A percentile compares a stretch with the other conserved stretches of the same genome.
phyloP scores from a whole-genome alignment of 2,888 invertebrate genomes.

The Dasysyrphus tricinctus region DNA sequence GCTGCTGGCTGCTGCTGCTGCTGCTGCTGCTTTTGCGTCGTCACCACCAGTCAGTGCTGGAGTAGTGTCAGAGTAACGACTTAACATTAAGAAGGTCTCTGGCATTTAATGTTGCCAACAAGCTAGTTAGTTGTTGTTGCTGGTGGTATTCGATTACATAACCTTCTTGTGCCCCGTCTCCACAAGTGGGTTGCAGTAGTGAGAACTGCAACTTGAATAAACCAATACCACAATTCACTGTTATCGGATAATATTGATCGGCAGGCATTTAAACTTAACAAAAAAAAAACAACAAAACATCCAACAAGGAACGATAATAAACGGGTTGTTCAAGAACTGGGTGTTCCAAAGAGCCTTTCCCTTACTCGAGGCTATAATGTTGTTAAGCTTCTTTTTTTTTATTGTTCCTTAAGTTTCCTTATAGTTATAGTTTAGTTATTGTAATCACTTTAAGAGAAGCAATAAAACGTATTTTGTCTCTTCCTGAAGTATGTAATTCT shows the following conservation, averaged over 20 bases:
- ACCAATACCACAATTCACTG: slow-evolving; percentile 73
- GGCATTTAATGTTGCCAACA: slow-evolving; percentile 67
- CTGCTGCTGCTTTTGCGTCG: slow-evolving; percentile 3
- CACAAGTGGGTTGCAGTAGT: slow-evolving; percentile 37
- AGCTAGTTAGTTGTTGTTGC: slow-evolving; percentile 49
- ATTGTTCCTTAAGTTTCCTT: background rate
- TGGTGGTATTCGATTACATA: slow-evolving; percentile 68
- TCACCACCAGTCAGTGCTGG: slow-evolving; percentile 1
- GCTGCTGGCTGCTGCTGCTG: too few species aligned
- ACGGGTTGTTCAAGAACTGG: slow-evolving; percentile 73
- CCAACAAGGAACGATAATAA: slow-evolving; percentile 54
- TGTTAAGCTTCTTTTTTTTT: slow-evolving; percentile 16
- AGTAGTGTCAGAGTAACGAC: slow-evolving; percentile 35
- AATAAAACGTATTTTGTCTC: slow-evolving; percentile 64
- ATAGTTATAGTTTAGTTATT: slow-evolving; percentile 19
- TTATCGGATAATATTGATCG: slow-evolving; percentile 69
- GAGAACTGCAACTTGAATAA: slow-evolving; percentile 42
- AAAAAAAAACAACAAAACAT: slow-evolving; percentile 31
- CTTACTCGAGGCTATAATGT: slow-evolving; percentile 50
- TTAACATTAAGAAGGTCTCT: slow-evolving; percentile 70
- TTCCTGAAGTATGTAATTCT: slow-evolving; percentile 47
- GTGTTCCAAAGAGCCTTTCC: slow-evolving; percentile 69
- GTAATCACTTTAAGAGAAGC: slow-evolving; percentile 54
- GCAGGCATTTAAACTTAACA: slow-evolving; percentile 60
- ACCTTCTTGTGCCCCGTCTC: slow-evolving; percentile 32